Evolutionary conservation across 2,113 vertebrate genomes (phyloP).

Genomic region (Cyprinodon brontotheroides): DNA sequence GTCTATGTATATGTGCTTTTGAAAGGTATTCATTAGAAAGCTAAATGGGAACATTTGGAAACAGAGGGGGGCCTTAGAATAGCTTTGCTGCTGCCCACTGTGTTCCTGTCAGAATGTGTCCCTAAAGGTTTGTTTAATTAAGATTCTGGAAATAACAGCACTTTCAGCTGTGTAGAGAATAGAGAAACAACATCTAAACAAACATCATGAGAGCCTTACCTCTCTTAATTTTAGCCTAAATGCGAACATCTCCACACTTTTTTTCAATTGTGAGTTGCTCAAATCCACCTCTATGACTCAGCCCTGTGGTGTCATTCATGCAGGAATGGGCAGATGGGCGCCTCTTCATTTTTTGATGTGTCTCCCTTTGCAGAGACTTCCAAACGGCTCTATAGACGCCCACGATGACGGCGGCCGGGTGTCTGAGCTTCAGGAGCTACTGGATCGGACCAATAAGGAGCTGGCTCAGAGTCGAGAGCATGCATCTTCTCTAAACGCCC

Average conservation of each 20-base stretch:
- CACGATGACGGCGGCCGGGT: constrained; percentile 84
- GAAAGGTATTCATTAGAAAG: constrained; percentile 38
- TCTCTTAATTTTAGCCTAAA: constrained; percentile 27
- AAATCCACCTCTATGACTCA: constrained; percentile 2
- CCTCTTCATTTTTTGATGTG: constrained; percentile 22
- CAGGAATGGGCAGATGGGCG: neutral
- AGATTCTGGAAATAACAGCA: constrained; percentile 57
- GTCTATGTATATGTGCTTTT: constrained; percentile 22
- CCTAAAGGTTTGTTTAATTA: constrained; percentile 74
- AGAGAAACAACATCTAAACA: constrained; percentile 68
- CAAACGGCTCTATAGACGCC: constrained; percentile 85
- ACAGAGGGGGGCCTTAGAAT: constrained; percentile 29
- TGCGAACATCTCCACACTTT: constrained; percentile 36
- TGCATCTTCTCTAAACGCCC: constrained; percentile 79
- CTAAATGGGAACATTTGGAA: constrained; percentile 35
- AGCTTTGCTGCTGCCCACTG: constrained; percentile 51
- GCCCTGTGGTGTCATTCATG: neutral
- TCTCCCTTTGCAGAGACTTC: constrained; percentile 76
- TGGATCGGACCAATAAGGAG: constrained; percentile 94
- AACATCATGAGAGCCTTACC: constrained; percentile 46
- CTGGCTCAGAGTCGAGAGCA: constrained; percentile 89
- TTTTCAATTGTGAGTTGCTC: constrained; percentile 45
- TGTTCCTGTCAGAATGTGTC: constrained; percentile 59
- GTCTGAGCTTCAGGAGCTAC: constrained; percentile 90
- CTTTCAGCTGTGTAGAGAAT: constrained; percentile 49